Base-by-base conservation (phyloP, 2,888 invertebrate genomes). In the Ypsolopha sequella region DNA sequence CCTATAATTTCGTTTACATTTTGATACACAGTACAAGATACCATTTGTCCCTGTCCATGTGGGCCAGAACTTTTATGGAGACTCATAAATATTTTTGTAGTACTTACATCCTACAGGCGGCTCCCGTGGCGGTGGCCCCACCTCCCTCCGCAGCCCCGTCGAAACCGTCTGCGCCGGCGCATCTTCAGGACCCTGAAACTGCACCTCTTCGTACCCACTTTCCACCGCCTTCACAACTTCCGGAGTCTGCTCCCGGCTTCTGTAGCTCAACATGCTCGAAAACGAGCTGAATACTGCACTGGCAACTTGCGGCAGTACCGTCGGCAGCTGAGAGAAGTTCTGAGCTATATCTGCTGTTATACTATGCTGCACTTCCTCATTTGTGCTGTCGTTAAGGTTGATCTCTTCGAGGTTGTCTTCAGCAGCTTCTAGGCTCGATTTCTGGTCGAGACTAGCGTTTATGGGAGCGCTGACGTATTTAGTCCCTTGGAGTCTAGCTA, bases 261-360 rank as follows among this genome's bases (percentile, higher is more conserved):
- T 86, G 62, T 75, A 66, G 51, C 59, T 84, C 49, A 86, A 59
- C 74, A 89, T 89, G 59, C 78, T 89, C 0, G 89, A 88, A 57
- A 89, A 89, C 0, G 91, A 90, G 36, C 89, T 90, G 56, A 91
- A 89, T 0, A 91, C 91, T 8, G 89, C 90, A 47, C 90, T 89
- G 0, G 91, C 89, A 4, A 90, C 88, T 51, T 89, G 87, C 0
- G 90, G 90, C 54, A 90, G 57, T 0, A 90, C 89, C 0, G 88
- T 79, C 0, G 90, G 90, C 35, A 90, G 62, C 38, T 90, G 90
- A 0, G 90, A 89, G 45, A 87, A 82, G 52, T 87, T 87, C 64
- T 87, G 86, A 0, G 87, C 87, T n/a, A 87, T 80, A 62, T 87
- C 87, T 0, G 87, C 75, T 0, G 86, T 82, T 1, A 87, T 44